Evolutionary conservation across 2,888 invertebrate genomes (phyloP), one percentile per base, ranked within the genome.

Genomic region (Lasioglossum morio): DNA sequence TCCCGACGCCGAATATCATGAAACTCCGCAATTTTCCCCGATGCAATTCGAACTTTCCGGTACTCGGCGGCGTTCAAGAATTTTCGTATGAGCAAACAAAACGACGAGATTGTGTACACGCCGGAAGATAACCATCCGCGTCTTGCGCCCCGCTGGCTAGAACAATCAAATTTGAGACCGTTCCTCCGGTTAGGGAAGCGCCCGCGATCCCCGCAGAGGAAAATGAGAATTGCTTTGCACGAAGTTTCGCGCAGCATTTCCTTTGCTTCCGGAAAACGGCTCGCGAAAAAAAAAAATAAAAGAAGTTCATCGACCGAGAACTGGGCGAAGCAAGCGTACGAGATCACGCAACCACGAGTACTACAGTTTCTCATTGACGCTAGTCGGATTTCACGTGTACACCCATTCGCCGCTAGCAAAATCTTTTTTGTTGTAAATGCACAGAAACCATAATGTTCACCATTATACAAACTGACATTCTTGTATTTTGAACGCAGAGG

Each of bases 11-110:
- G 82, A 80, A 88, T 81, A 81, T 81, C 88, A 70, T 40, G 78
- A 48, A 72, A 73, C 60, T 34, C 37, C 46, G 72, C 70, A 88
- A 82, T 88, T 86, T 88, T 82, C 73, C 81, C 69, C 88, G 69
- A 75, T 66, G 83, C 83, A 88, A 86, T 88, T 81, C 77, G 84
- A 88, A 86, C 88, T 88, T 88, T 83, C 66, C 34, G 48, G 48
- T 40, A 40, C 81, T 79, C 63, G 63, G 48, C 30, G 69, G 70
- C 53, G 46, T 81, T 79, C 83, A 53, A 72, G 72, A 88, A 86
- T 88, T 86, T 88, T 81, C 79, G 75, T 79, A 75, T 40, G 57
- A 66, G 72, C 66, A 86, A 88, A 86, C 77, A 86, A 76, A 78
- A 78, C 79, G 75, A 72, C 72, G 76, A 2, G 72, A 27, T 30